Percentiles rank a stretch among this genome's conserved stretches.
Evolutionary conservation across 1,140 invertebrate genomes (phyloP).

Genomic region (Caenorhabditis remanei): DNA sequence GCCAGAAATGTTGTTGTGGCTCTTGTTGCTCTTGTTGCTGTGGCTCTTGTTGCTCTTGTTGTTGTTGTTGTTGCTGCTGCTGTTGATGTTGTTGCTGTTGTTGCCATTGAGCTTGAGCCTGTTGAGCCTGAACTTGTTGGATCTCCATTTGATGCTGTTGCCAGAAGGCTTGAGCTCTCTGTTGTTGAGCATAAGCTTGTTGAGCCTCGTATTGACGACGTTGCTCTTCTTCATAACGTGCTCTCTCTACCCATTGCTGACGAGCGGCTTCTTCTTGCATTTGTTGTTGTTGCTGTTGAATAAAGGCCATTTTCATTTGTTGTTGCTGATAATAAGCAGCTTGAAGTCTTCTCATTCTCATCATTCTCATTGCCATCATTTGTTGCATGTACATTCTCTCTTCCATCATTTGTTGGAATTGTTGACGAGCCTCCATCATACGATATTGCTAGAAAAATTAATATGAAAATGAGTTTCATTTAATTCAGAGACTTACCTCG

Average conservation of each 20-base stretch:
- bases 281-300: conserved; percentile 29
- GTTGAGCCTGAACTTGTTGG: conserved; percentile 37
- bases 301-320: conserved; percentile 54
- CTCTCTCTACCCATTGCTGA: conserved; percentile 47
- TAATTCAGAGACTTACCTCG: conserved; percentile 12
- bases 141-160: conserved; percentile 50
- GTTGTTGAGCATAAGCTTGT: conserved; percentile 57
- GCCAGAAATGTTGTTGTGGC: conserved; percentile 24
- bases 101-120: conserved; percentile 21
- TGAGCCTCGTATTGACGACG: conserved; percentile 38
- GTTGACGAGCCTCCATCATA: conserved; percentile 40
- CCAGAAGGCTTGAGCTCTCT: conserved; percentile 52
- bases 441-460: conserved; percentile 9
- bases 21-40: conserved; percentile 45
- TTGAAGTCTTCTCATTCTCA: conserved; percentile 52
- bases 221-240: conserved; percentile 38
- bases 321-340: conserved; percentile 46
- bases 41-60: conserved; percentile 13
- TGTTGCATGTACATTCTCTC: conserved; percentile 47
- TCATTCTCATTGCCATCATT: conserved; percentile 50
- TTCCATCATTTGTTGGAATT: conserved; percentile 54
- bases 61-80: conserved; percentile 39
- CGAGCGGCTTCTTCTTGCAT: conserved; percentile 43
- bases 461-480: not conserved
- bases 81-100: conserved; percentile 47